These are phyloP conservation scores for Alcedo atthis DNA, from an alignment of 2,797 vertebrate species.

Conservation along the genomic window DNA sequence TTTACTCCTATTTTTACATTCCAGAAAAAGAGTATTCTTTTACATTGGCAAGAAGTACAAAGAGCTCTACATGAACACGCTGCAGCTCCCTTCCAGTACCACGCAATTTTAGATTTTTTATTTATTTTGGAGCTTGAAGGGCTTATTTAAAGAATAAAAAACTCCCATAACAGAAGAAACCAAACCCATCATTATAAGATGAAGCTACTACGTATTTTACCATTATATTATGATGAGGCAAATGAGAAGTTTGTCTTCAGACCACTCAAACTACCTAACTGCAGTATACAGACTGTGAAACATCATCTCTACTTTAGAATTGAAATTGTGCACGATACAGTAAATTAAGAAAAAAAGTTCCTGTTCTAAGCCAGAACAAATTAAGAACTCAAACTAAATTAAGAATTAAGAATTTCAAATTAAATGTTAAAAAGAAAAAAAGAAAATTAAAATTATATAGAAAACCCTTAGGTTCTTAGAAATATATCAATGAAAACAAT, in stretches of 20 bases:
- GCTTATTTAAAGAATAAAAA: background rate
- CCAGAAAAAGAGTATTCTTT: background rate
- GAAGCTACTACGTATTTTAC: background rate
- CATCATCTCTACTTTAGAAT: background rate
- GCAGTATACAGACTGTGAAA: fast-evolving
- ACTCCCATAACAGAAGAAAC: fast-evolving
- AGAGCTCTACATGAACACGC: background rate
- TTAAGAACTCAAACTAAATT: background rate
- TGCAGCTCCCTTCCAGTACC: background rate
- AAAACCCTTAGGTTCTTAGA: background rate
- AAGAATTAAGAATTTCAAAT: background rate
- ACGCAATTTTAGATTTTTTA: background rate
- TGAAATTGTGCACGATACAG: background rate
- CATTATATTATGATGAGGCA: background rate
- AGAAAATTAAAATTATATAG: background rate
- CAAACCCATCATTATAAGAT: background rate
- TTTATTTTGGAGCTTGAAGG: background rate
- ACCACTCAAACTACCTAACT: background rate
- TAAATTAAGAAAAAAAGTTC: background rate
- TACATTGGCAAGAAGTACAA: background rate
- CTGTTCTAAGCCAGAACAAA: background rate
- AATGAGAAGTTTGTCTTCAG: background rate
- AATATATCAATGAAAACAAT: background rate
- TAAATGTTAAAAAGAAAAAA: background rate
- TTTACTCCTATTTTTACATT: background rate